These are phyloP conservation scores for Colistium nudipinnis DNA, from an alignment of 2,113 vertebrate genomes.

Conservation along the genomic window DNA sequence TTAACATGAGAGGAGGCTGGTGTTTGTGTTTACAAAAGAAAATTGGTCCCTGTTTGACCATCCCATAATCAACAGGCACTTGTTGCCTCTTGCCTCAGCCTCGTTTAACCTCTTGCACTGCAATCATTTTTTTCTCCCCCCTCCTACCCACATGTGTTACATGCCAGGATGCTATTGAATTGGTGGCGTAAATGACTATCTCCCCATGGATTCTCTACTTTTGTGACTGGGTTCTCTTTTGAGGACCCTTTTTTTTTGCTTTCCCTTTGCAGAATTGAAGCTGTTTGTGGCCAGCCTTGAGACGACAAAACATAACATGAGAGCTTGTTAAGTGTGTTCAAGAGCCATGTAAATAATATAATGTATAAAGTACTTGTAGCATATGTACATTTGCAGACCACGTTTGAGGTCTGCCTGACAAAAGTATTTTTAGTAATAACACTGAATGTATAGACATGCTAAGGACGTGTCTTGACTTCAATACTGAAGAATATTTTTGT, in stretches of 20 bases:
- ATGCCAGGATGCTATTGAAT: slow-evolving; percentile 62
- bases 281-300: slow-evolving; percentile 75
- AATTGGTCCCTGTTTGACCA: slow-evolving; percentile 55
- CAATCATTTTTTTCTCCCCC: slow-evolving; percentile 64
- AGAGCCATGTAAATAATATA: slow-evolving; percentile 96
- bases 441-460: slow-evolving; percentile 91
- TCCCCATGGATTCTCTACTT: slow-evolving; percentile 61
- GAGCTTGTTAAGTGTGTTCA: slow-evolving; percentile 66
- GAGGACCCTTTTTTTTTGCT: slow-evolving; percentile 48
- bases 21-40: slow-evolving; percentile 80
- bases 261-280: slow-evolving; percentile 75
- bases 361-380: slow-evolving; percentile 94
- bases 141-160: slow-evolving; percentile 64
- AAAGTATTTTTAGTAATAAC: slow-evolving; percentile 98
- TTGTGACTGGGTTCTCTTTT: slow-evolving; percentile 51
- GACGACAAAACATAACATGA: slow-evolving; percentile 75
- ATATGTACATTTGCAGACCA: slow-evolving; percentile 95
- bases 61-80: slow-evolving; percentile 55
- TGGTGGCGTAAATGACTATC: slow-evolving; percentile 70
- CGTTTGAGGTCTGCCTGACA: slow-evolving; percentile 85
- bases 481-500: slow-evolving; percentile 87
- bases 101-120: slow-evolving; percentile 75
- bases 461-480: slow-evolving; percentile 84
- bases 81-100: slow-evolving; percentile 59
- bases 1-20: slow-evolving; percentile 34